phyloP scores from a whole-genome alignment of 2,888 invertebrate species.

The Auanema sp. region DNA sequence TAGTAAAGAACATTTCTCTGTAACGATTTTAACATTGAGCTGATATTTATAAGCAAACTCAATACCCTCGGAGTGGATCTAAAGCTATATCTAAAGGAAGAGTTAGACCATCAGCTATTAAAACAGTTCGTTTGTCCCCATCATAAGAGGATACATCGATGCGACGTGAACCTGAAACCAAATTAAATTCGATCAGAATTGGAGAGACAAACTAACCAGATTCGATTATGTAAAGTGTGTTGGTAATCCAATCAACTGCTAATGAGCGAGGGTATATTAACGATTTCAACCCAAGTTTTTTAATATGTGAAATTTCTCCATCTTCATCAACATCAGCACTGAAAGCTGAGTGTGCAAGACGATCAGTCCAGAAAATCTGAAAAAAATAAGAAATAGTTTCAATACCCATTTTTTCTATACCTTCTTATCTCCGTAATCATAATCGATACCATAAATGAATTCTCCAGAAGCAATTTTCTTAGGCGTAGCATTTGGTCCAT shows the following conservation, averaged over 20 bases:
- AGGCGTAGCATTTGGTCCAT: conserved; percentile 43
- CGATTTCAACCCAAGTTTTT: conserved; percentile 58
- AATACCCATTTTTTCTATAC: conserved; percentile 65
- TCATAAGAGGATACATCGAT: conserved; percentile 88
- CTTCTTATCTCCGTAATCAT: conserved; percentile 84
- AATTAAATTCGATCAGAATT: conserved; percentile 69
- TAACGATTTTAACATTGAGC: conserved; percentile 10
- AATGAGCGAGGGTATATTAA: conserved; percentile 67
- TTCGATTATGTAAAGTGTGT: conserved; percentile 78
- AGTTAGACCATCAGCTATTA: conserved; percentile 85
- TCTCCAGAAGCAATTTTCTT: conserved; percentile 60
- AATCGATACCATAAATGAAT: conserved; percentile 78
- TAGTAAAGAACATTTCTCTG: conserved; percentile 70
- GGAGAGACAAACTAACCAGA: conserved; percentile 20
- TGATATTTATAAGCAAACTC: conserved; percentile 51
- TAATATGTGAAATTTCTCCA: conserved; percentile 58
- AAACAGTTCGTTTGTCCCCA: conserved; percentile 84
- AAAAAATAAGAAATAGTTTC: background rate
- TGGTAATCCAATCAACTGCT: conserved; percentile 94
- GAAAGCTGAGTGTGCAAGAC: conserved; percentile 59
- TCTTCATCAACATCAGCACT: conserved; percentile 57
- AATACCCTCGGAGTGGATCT: conserved; percentile 86
- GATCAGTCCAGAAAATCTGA: conserved; percentile 75
- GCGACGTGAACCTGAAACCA: conserved; percentile 87
- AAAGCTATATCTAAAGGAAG: conserved; percentile 87